Evolutionary conservation across 23 tunicate species (phyloP).

Genomic region (Oikopleura vanhoeffeni): DNA sequence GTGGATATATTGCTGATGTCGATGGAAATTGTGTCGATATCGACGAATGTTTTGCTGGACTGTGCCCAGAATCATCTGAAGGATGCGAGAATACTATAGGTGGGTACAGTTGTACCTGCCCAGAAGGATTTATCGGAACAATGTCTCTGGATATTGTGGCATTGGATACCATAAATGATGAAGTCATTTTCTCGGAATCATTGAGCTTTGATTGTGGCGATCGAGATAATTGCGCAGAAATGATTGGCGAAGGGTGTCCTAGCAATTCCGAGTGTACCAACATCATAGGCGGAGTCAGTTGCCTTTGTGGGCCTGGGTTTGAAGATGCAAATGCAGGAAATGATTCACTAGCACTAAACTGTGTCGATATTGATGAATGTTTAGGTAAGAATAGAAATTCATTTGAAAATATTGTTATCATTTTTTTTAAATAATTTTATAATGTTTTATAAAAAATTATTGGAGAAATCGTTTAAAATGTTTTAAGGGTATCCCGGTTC

Average conservation of each 20-base stretch:
- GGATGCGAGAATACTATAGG: not conserved
- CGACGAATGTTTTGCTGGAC: not conserved
- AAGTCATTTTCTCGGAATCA: not conserved
- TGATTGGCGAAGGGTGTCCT: not conserved
- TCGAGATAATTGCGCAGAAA: not conserved
- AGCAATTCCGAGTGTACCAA: not conserved
- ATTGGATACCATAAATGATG: not conserved
- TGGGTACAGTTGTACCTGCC: not conserved
- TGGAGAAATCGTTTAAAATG: no score
- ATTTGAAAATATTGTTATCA: no score
- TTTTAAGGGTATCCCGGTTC: no score
- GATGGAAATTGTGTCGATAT: not conserved
- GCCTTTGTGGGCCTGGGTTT: not conserved
- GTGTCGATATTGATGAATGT: no score
- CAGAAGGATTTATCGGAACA: not conserved
- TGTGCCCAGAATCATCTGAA: not conserved
- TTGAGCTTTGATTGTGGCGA: not conserved
- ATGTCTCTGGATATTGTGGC: not conserved
- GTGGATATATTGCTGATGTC: not conserved
- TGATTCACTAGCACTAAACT: no score
- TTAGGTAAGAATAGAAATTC: no score
- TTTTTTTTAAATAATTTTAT: no score
- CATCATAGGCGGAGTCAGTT: not conserved
- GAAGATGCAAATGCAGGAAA: not conserved
- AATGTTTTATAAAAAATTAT: no score